Percentiles rank a stretch among this genome's conserved stretches.
Evolutionary conservation across 2,113 vertebrate species (phyloP).

Genomic region (Clarias macrocephalus): DNA sequence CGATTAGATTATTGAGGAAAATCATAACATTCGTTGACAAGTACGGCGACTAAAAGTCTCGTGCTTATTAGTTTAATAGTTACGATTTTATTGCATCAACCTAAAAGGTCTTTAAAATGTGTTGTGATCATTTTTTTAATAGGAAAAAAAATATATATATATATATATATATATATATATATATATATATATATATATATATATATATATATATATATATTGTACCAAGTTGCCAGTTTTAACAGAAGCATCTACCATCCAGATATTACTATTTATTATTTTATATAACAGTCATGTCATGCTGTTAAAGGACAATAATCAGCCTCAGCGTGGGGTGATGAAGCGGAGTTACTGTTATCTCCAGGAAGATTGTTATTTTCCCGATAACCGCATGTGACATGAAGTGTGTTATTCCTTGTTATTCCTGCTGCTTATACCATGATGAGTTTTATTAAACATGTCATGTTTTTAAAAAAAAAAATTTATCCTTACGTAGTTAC

Average conservation of each 20-base stretch:
- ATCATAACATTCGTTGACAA: conserved; percentile 36
- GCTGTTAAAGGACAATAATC: background rate
- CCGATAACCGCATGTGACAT: background rate
- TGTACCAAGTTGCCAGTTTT: background rate
- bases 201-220: background rate
- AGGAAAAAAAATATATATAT: background rate
- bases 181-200: background rate
- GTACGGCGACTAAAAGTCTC: background rate
- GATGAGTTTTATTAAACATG: too few species aligned
- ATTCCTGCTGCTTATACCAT: background rate
- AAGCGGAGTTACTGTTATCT: background rate
- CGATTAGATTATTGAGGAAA: background rate
- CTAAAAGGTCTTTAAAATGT: background rate
- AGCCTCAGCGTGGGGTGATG: background rate
- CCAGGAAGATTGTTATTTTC: background rate
- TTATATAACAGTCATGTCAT: background rate
- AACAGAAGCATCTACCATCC: background rate
- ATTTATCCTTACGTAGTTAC: background rate
- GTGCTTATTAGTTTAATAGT: background rate
- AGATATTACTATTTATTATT: background rate
- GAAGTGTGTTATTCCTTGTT: background rate
- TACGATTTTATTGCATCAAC: background rate
- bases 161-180: too few species aligned
- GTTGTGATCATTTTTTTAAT: background rate
- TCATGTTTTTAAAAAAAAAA: too few species aligned